phyloP scores from a whole-genome alignment of 1,140 invertebrate species.

The Drosophila melanica region DNA sequence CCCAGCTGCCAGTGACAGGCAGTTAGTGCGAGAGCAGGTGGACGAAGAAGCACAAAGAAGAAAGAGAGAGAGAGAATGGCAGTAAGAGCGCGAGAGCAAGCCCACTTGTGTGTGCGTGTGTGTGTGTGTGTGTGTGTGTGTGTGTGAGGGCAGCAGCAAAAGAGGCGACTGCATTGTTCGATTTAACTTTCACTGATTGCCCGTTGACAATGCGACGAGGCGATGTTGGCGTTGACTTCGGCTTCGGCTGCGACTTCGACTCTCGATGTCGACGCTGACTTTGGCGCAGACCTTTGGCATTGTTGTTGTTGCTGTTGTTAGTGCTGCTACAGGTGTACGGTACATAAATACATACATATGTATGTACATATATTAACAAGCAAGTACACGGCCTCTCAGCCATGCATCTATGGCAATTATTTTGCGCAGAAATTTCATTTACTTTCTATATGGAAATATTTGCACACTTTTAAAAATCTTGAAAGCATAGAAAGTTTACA shows the following conservation, averaged over 20 bases:
- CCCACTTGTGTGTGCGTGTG: background rate
- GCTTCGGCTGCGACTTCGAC: background rate
- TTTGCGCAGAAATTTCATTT: constrained; percentile 54
- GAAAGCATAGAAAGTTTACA: constrained; percentile 57
- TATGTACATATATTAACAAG: constrained; percentile 35
- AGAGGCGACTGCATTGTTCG: constrained; percentile 44
- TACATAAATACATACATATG: constrained; percentile 24
- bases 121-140: background rate
- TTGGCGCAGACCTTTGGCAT: constrained; percentile 45
- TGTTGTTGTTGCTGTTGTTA: constrained; percentile 24
- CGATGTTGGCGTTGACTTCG: constrained; percentile 29
- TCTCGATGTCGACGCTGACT: background rate
- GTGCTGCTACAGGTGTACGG: constrained; percentile 41
- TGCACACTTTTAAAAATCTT: constrained; percentile 55
- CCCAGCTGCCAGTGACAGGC: constrained; percentile 9
- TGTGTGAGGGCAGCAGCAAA: constrained; percentile 18
- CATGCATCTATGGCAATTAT: constrained; percentile 49
- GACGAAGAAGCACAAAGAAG: background rate
- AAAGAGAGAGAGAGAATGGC: background rate
- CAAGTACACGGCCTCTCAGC: constrained; percentile 46
- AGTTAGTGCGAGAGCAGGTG: constrained; percentile 6
- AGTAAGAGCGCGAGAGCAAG: background rate
- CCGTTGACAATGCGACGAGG: constrained; percentile 47
- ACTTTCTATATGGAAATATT: constrained; percentile 63
- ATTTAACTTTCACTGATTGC: constrained; percentile 57